These are phyloP conservation scores for Plectropomus leopardus DNA, from an alignment of 2,113 vertebrate species.

Conservation along the genomic window DNA sequence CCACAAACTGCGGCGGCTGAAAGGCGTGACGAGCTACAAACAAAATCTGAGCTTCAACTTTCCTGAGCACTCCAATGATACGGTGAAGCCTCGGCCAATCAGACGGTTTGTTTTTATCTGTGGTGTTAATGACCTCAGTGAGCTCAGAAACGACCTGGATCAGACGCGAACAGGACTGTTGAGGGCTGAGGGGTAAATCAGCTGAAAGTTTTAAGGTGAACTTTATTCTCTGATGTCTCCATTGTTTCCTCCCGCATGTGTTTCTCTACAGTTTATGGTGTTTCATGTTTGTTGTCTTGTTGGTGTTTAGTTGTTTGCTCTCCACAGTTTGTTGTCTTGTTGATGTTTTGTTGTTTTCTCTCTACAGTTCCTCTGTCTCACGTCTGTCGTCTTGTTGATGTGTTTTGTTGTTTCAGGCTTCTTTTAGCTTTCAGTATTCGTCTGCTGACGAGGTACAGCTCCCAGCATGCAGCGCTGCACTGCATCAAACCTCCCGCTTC, in stretches of 20 bases:
- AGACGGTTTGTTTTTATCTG: too few relatives aligned
- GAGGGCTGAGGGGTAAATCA: too few relatives aligned
- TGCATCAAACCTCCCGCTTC: conserved; percentile 70
- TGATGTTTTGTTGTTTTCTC: conserved; percentile 78
- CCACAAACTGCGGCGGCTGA: too few relatives aligned
- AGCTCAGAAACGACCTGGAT: too few relatives aligned
- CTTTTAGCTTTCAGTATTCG: conserved; percentile 83
- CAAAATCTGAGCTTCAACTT: too few relatives aligned
- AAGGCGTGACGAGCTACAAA: too few relatives aligned
- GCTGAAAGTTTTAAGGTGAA: too few relatives aligned
- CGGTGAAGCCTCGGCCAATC: too few relatives aligned
- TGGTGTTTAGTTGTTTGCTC: conserved; percentile 78
- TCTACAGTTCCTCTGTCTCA: conserved; percentile 54
- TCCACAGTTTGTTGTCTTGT: too few relatives aligned
- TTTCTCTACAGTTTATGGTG: neutral
- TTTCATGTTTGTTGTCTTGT: conserved; percentile 12
- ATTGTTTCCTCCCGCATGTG: neutral
- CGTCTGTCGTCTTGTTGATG: conserved; percentile 55
- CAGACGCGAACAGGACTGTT: too few relatives aligned
- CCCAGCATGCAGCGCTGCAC: conserved; percentile 73
- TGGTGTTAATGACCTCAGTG: too few relatives aligned
- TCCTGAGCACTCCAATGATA: too few relatives aligned
- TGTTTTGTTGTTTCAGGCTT: conserved; percentile 83
- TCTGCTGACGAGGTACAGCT: conserved; percentile 85
- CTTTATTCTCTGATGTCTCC: neutral